Conservation (phyloP, 2,113 vertebrate genomes). For the Labeo rohita region DNA sequence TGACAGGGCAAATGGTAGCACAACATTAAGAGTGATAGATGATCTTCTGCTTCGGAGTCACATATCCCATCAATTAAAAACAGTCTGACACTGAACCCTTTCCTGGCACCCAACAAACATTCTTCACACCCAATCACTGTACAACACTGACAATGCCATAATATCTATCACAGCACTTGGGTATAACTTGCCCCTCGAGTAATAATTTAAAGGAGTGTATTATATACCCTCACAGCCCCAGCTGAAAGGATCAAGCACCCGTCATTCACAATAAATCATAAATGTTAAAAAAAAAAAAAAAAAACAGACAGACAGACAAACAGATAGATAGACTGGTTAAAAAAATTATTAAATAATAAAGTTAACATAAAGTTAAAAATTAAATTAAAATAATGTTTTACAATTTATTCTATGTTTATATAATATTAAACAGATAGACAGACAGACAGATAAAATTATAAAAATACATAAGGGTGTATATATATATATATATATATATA, state of each 20-base stretch:
- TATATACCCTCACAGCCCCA: neutral
- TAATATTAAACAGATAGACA: no score
- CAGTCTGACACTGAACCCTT: slow-evolving; percentile 70
- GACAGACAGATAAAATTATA: no score
- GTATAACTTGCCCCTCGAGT: slow-evolving; percentile 25
- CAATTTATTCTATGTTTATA: no score
- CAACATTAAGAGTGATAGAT: slow-evolving; percentile 65
- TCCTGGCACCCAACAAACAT: slow-evolving; percentile 62
- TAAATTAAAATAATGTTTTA: no score
- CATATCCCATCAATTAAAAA: slow-evolving; percentile 68
- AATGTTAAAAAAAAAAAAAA: neutral
- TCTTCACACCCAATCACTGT: slow-evolving; percentile 45
- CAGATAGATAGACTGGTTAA: no score
- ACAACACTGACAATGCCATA: slow-evolving; percentile 20
- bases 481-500: no score
- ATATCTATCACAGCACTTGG: slow-evolving; percentile 18
- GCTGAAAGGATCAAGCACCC: neutral
- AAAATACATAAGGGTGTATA: no score
- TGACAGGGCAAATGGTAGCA: slow-evolving; percentile 66
- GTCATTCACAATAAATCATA: neutral
- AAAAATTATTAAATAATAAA: no score
- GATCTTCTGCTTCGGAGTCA: slow-evolving; percentile 61
- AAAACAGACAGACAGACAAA: no score
- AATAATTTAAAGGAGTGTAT: slow-evolving; percentile 2
- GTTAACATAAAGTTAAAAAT: no score